These are phyloP conservation scores for Cydia fagiglandana DNA, from an alignment of 1,140 invertebrate genomes.

Conservation along the genomic window DNA sequence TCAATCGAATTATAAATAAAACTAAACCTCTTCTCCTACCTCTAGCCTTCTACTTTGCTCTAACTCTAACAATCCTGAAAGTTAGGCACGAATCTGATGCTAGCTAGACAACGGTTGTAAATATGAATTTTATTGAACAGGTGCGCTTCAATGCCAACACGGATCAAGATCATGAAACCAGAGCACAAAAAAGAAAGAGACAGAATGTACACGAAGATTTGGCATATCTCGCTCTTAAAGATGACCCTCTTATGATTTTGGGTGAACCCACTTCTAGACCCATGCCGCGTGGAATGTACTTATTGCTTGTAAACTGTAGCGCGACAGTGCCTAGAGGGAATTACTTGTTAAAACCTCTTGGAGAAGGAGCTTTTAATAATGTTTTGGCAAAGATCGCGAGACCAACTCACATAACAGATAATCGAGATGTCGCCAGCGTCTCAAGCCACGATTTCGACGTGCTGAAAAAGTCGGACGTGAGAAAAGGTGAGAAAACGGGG, in stretches of 20 bases:
- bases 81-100: too few species aligned
- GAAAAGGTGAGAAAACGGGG: constrained; percentile 31
- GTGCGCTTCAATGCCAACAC: background rate
- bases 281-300: constrained; percentile 46
- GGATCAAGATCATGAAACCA: background rate
- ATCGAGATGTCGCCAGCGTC: constrained; percentile 45
- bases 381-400: constrained; percentile 33
- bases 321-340: constrained; percentile 37
- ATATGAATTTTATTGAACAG: constrained; percentile 1
- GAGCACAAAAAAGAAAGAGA: background rate
- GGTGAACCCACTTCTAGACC: background rate
- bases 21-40: too few species aligned
- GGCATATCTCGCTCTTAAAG: background rate
- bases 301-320: constrained; percentile 48
- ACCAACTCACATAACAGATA: constrained; percentile 42
- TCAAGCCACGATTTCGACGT: constrained; percentile 40
- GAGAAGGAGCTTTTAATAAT: constrained; percentile 14
- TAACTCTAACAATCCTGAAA: too few species aligned
- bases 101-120: background rate
- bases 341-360: constrained; percentile 45
- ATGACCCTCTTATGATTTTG: background rate
- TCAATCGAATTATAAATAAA: too few species aligned
- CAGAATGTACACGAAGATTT: background rate
- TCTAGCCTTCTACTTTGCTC: too few species aligned
- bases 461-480: constrained; percentile 43